These are phyloP conservation scores for Lamellibrachia columna DNA, from an alignment of 2,888 invertebrate species.

Conservation along the genomic window DNA sequence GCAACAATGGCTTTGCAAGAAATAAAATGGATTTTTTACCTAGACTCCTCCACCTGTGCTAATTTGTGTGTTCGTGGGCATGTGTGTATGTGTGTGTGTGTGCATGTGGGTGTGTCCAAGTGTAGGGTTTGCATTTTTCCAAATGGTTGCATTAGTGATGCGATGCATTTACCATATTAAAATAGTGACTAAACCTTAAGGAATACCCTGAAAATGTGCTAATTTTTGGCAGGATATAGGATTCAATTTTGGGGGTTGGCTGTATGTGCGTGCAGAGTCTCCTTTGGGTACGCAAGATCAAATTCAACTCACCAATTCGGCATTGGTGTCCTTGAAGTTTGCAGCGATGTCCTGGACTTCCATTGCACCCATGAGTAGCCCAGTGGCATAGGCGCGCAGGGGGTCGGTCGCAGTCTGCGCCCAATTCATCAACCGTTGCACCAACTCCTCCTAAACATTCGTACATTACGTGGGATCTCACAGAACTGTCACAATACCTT, in stretches of 20 bases:
- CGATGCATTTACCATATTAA: background rate
- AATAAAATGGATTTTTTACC: background rate
- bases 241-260: background rate
- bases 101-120: no score
- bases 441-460: constrained; percentile 77
- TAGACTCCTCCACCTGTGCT: background rate
- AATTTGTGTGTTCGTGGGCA: background rate
- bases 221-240: background rate
- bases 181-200: background rate
- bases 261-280: background rate
- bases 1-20: background rate
- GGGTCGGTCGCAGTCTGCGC: constrained; percentile 89
- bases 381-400: constrained; percentile 91
- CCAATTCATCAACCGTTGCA: constrained; percentile 88
- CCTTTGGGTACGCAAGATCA: background rate
- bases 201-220: background rate
- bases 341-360: constrained; percentile 95
- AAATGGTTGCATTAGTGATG: background rate
- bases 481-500: no score
- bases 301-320: constrained; percentile 72
- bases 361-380: constrained; percentile 93
- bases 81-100: no score
- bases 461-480: background rate
- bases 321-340: constrained; percentile 87
- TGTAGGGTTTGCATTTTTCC: no score